Evolutionary conservation across 2,797 vertebrate species (phyloP).

Genomic region (Sorex maritimensis): DNA sequence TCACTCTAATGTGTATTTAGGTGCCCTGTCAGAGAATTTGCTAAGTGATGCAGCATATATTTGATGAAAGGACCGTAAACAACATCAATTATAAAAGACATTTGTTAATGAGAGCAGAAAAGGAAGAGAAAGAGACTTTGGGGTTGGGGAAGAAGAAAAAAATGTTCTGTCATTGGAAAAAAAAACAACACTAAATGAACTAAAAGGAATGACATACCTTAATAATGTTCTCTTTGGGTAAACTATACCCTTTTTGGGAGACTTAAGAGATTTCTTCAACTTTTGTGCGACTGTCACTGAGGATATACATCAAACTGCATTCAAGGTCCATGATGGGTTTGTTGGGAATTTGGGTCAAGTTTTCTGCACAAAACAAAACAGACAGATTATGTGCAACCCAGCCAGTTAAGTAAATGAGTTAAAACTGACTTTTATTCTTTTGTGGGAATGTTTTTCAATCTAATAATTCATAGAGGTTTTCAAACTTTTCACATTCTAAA

Average conservation of each 20-base stretch:
- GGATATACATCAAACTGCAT: constrained; percentile 72
- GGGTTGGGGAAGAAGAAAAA: neutral
- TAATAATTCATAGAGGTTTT: neutral
- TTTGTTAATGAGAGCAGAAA: constrained; percentile 58
- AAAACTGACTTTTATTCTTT: constrained; percentile 33
- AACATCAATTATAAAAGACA: constrained; percentile 70
- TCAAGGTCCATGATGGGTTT: constrained; percentile 75
- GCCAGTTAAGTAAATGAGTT: constrained; percentile 50
- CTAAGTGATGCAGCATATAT: constrained; percentile 68
- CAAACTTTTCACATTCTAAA: neutral
- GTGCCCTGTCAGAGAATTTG: constrained; percentile 1
- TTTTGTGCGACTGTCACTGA: constrained; percentile 60
- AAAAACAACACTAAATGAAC: constrained; percentile 63
- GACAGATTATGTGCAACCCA: constrained; percentile 47
- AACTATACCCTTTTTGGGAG: constrained; percentile 79
- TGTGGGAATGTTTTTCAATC: neutral
- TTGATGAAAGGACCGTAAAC: constrained; percentile 81
- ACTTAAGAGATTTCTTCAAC: constrained; percentile 54
- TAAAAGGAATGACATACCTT: constrained; percentile 81
- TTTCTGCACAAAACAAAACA: constrained; percentile 85
- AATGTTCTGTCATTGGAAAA: neutral
- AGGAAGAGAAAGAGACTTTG: neutral
- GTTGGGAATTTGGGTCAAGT: constrained; percentile 74
- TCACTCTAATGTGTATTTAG: constrained; percentile 64
- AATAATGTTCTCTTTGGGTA: constrained; percentile 76